Conservation (phyloP, 2,113 vertebrate species). For the Oncorhynchus clarkii region DNA sequence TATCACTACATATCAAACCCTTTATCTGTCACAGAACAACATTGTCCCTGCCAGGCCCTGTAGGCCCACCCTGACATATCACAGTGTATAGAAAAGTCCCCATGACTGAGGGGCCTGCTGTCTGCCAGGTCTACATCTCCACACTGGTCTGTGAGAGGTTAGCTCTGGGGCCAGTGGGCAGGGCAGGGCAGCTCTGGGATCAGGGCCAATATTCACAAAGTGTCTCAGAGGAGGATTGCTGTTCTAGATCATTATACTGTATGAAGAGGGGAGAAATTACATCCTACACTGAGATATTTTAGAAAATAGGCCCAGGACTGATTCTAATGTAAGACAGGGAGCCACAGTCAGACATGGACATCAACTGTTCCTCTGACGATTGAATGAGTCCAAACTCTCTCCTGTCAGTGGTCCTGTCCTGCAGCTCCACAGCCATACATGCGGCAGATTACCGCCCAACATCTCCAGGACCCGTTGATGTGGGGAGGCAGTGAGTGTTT, state of each 20-base stretch:
- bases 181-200: no score
- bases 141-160: conserved; percentile 19
- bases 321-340: neutral
- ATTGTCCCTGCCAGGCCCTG: neutral
- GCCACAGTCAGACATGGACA: neutral
- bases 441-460: conserved; percentile 59
- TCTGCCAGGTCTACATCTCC: conserved; percentile 12
- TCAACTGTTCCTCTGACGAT: neutral
- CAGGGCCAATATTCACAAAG: no score
- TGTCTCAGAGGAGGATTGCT: no score
- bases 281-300: no score
- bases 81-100: conserved; percentile 13
- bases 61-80: conserved; percentile 24
- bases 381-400: neutral
- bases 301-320: neutral
- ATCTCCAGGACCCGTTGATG: conserved; percentile 66
- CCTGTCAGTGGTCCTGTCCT: conserved; percentile 3
- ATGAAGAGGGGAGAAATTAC: no score
- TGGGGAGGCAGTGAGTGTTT: conserved; percentile 64
- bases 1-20: conserved; percentile 15
- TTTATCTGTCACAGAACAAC: conserved; percentile 12
- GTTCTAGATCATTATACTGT: no score
- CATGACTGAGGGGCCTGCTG: neutral
- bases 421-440: conserved; percentile 40
- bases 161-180: conserved; percentile 5